Evolutionary conservation across 2,888 invertebrate species (phyloP).

Genomic region (Margaritifera margaritifera): DNA sequence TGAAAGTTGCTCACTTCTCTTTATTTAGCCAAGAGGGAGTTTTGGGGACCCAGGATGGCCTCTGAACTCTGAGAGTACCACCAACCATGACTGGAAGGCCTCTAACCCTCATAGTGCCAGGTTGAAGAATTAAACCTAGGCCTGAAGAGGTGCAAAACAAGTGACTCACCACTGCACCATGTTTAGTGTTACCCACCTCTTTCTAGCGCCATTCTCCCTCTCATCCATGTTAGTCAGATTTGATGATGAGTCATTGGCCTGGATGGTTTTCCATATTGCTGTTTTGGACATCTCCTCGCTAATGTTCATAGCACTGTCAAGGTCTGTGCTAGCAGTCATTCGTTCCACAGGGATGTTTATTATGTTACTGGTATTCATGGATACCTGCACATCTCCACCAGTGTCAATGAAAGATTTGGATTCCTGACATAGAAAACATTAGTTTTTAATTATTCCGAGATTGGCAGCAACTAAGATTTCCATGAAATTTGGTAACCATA

Average conservation of each 20-base stretch:
- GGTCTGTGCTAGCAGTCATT: constrained; percentile 53
- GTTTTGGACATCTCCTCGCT: constrained; percentile 95
- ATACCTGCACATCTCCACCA: constrained; percentile 5
- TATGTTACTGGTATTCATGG: constrained; percentile 85
- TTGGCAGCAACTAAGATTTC: too few species aligned
- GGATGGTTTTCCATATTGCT: constrained; percentile 83
- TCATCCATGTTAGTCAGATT: not conserved
- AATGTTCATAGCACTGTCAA: constrained; percentile 73
- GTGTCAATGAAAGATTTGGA: constrained; percentile 4
- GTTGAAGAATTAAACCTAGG: too few species aligned
- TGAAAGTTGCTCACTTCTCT: too few species aligned
- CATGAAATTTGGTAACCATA: too few species aligned
- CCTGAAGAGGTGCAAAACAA: too few species aligned
- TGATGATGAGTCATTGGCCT: constrained; percentile 49
- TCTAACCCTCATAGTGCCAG: too few species aligned
- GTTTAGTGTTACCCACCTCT: constrained; percentile 8
- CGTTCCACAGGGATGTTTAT: constrained; percentile 85
- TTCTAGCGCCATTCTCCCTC: not conserved
- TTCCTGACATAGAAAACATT: too few species aligned
- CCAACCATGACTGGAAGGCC: too few species aligned
- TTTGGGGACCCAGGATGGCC: too few species aligned
- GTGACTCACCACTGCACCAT: not conserved
- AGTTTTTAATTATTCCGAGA: too few species aligned
- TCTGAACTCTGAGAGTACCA: too few species aligned
- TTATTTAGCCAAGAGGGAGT: too few species aligned